These are phyloP conservation scores for Drosophila pseudoobscura DNA, from an alignment of 1,140 invertebrate genomes.

Conservation along the genomic window DNA sequence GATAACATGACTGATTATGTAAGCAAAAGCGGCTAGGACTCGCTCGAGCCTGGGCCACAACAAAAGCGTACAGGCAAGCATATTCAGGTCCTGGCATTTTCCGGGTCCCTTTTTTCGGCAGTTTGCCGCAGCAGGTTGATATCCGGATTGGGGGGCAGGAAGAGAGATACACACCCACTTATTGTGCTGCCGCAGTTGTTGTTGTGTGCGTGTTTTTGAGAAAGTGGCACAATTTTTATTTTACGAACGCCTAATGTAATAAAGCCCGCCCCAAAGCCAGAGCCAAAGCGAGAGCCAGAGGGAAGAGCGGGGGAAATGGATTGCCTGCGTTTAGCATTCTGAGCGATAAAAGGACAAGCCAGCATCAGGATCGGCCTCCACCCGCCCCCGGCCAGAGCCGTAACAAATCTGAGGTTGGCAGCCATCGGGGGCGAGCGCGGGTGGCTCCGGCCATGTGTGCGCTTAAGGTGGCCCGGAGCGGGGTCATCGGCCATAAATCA, in stretches of 20 bases:
- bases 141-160: slow-evolving; percentile 28
- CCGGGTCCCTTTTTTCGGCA: slow-evolving; percentile 66
- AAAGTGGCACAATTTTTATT: slow-evolving; percentile 82
- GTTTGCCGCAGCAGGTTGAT: slow-evolving; percentile 77
- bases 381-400: slow-evolving; percentile 37
- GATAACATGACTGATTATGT: slow-evolving; percentile 83
- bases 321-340: slow-evolving; percentile 79
- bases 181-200: slow-evolving; percentile 45
- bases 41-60: slow-evolving; percentile 1
- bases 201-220: slow-evolving; percentile 80
- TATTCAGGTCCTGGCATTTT: slow-evolving; percentile 48
- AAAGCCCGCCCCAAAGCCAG: slow-evolving; percentile 63
- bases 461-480: slow-evolving; percentile 55
- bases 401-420: slow-evolving; percentile 74
- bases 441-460: slow-evolving; percentile 60
- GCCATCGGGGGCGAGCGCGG: slow-evolving; percentile 20
- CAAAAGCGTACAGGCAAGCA: slow-evolving; percentile 54
- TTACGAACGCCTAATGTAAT: slow-evolving; percentile 81
- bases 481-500: slow-evolving; percentile 82
- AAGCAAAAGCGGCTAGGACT: slow-evolving; percentile 62
- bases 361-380: slow-evolving; percentile 30
- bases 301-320: slow-evolving; percentile 66
- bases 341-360: slow-evolving; percentile 58
- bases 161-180: slow-evolving; percentile 6
- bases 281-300: slow-evolving; percentile 13